Evolutionary conservation across 2,888 invertebrate species (phyloP).

Genomic region (Drosophila pseudotakahashii): DNA sequence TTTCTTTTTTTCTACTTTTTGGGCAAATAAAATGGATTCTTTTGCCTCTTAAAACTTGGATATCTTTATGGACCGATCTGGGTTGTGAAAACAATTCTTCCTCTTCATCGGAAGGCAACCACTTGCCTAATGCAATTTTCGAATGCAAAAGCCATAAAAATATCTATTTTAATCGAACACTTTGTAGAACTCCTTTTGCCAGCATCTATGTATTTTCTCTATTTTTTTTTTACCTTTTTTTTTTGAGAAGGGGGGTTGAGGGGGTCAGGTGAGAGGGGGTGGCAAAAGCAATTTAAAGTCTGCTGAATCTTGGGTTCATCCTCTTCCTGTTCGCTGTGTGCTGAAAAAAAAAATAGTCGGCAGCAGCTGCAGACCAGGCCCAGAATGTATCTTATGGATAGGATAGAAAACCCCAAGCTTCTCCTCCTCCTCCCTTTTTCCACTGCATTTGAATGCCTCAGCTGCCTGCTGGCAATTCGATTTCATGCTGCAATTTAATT

Average conservation of each 20-base stretch:
- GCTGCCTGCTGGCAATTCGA: constrained; percentile 52
- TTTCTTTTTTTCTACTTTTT: not conserved
- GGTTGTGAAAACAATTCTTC: constrained; percentile 27
- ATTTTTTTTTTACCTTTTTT: not conserved
- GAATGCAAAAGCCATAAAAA: constrained; percentile 53
- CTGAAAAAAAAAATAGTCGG: not conserved
- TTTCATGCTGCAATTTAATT: constrained; percentile 54
- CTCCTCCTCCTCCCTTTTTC: not conserved
- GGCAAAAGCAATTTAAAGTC: constrained; percentile 49
- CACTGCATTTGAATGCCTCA: constrained; percentile 38
- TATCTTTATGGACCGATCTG: constrained; percentile 21
- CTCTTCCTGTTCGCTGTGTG: constrained; percentile 19
- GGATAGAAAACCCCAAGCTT: not conserved
- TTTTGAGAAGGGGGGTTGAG: not conserved
- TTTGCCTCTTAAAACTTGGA: not conserved
- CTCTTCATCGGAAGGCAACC: constrained; percentile 1
- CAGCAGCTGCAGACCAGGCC: constrained; percentile 24
- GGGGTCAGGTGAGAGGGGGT: constrained; percentile 14
- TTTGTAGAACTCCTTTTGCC: constrained; percentile 31
- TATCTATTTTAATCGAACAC: constrained; percentile 53
- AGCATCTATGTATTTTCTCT: constrained; percentile 7
- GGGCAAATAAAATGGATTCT: not conserved
- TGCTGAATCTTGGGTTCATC: constrained; percentile 32
- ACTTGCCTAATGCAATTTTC: constrained; percentile 49
- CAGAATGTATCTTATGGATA: constrained; percentile 40